phyloP scores from a whole-genome alignment of 2,113 vertebrate genomes.

The Microcebus jonahi region DNA sequence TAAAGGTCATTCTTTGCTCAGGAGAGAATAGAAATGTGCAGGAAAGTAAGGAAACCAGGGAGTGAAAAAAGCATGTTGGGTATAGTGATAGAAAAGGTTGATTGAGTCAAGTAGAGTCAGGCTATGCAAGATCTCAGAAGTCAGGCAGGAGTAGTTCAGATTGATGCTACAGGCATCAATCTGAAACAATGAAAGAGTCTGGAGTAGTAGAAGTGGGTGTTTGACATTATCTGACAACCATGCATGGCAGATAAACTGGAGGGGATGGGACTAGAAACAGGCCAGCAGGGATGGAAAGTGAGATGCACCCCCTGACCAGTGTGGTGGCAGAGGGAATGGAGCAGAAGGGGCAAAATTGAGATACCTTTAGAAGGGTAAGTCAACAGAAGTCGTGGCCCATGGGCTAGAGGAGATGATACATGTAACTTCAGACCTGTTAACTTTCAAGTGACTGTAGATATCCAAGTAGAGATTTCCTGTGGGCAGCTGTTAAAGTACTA shows the following conservation, averaged over 20 bases:
- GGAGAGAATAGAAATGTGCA: background rate
- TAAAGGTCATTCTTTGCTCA: background rate
- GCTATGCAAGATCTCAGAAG: background rate
- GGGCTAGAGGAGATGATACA: background rate
- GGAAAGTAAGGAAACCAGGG: background rate
- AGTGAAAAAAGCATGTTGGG: background rate
- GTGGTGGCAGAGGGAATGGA: background rate
- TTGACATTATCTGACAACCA: background rate
- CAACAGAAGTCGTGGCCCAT: background rate
- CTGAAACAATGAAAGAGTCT: background rate
- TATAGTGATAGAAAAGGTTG: background rate
- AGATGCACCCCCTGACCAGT: background rate
- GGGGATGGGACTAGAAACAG: background rate
- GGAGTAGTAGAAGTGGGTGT: background rate
- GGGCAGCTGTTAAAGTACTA: background rate
- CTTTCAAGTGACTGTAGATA: background rate
- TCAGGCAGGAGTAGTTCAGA: background rate
- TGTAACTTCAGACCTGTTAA: background rate
- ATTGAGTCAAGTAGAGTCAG: background rate
- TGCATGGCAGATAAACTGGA: background rate
- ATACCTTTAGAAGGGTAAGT: background rate
- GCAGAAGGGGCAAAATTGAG: background rate
- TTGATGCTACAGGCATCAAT: background rate
- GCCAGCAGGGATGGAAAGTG: background rate
- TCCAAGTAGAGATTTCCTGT: background rate